Evolutionary conservation across 2,113 vertebrate species (phyloP), one percentile per base, ranked within the genome.

Genomic region (Laticauda laticaudata): DNA sequence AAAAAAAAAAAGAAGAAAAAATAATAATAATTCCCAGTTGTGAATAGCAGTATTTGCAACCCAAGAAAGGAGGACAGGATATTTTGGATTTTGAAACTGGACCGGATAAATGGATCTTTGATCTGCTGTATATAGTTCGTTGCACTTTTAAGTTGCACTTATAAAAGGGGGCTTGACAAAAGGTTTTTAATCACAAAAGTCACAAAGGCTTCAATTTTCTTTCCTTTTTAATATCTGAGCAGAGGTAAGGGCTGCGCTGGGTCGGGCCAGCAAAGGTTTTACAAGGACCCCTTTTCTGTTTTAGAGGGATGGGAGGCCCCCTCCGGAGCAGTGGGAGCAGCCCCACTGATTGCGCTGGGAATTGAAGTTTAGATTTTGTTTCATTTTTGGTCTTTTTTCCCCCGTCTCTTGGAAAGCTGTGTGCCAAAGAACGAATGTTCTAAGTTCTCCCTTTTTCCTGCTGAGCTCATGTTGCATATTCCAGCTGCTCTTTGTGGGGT

Each of bases 101-200:
- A 98, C 92, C 95, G 95, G 98, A 98, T 97, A 96, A 97, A 97
- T 1, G 75, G 97, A 97, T 95, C 95, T 98, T 97, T 95, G 97
- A 98, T 97, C 98, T 98, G 97, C 97, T 98, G 98, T 99, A 98
- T 97, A 98, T 98, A 99, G 98, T 99, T 99, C 98, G 98, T 98
- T 98, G 98, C 99, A 99, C 99, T 99, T 59, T 99, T 99, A 99
- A 98, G 99, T 99, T 99, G 98, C 99, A 99, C 99, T 99, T 98
- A 5, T 45, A 45, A 96, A 91, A 95, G 98, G 97, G 97, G 98
- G 98, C 89, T 99, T 98, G 98, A 98, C 97, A 97, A 93, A 98
- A 98, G 98, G 98, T 99, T 99, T 99, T 99, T 99, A 99, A 99
- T 99, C 99, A 99, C 99, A 26, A 95, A 97, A 98, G 96, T 98